These are phyloP conservation scores for Patella vulgata DNA, from an alignment of 1,140 invertebrate species.

Conservation along the genomic window DNA sequence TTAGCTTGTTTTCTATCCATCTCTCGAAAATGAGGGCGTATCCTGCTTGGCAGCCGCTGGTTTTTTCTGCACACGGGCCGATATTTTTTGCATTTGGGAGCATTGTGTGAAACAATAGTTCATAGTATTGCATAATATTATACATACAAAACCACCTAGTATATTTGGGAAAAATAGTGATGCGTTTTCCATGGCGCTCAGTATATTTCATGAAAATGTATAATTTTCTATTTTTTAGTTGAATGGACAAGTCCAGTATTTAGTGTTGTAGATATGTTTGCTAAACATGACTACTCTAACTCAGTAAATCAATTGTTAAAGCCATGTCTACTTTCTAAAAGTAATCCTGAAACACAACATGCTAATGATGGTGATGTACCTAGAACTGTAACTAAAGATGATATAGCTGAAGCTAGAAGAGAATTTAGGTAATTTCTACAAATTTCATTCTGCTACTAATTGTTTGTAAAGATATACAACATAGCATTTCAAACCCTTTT, in stretches of 20 bases:
- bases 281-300: slow-evolving; percentile 44
- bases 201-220: too few relatives aligned
- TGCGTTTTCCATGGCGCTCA: too few relatives aligned
- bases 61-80: too few relatives aligned
- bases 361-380: slow-evolving; percentile 4
- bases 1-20: too few relatives aligned
- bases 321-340: slow-evolving; percentile 40
- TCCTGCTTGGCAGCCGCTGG: too few relatives aligned
- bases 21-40: too few relatives aligned
- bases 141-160: too few relatives aligned
- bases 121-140: too few relatives aligned
- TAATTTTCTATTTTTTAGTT: too few relatives aligned
- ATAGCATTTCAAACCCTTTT: not conserved
- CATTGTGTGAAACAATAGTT: too few relatives aligned
- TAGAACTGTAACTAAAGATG: slow-evolving; percentile 30
- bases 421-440: slow-evolving; percentile 42
- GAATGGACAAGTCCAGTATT: slow-evolving; percentile 56
- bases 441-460: not conserved
- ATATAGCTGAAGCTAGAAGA: slow-evolving; percentile 41
- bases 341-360: not conserved
- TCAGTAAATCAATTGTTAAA: slow-evolving; percentile 46
- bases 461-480: not conserved
- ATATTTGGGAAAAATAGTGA: too few relatives aligned
- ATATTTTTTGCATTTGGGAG: too few relatives aligned
- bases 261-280: slow-evolving; percentile 54